These are phyloP conservation scores for Platalea minor DNA, from an alignment of 2,797 vertebrate species.

Conservation along the genomic window DNA sequence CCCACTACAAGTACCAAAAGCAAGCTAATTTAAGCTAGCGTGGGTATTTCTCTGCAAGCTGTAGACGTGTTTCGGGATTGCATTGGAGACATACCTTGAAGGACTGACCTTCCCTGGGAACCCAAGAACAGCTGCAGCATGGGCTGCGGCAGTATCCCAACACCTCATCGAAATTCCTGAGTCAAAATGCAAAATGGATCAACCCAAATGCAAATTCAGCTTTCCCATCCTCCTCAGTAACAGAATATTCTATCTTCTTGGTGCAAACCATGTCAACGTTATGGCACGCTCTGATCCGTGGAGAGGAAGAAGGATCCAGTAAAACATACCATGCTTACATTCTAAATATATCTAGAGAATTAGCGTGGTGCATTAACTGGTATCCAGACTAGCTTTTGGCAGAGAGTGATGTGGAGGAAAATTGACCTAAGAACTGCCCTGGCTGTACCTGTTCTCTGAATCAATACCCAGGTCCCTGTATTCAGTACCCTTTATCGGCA, in stretches of 20 bases:
- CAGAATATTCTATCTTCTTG: background rate
- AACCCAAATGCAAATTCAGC: background rate
- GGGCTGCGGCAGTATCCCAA: background rate
- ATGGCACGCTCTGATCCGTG: background rate
- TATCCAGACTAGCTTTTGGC: background rate
- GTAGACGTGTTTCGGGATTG: background rate
- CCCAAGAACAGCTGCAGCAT: background rate
- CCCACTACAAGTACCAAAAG: background rate
- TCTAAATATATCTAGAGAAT: background rate
- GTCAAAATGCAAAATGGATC: background rate
- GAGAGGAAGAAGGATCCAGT: background rate
- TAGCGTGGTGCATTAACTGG: background rate
- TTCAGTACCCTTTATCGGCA: background rate
- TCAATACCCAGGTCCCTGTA: background rate
- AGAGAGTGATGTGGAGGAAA: background rate
- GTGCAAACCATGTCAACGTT: background rate
- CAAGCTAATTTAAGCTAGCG: background rate
- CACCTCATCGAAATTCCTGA: background rate
- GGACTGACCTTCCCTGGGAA: background rate
- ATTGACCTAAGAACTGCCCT: background rate
- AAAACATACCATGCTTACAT: background rate
- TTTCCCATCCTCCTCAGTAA: background rate
- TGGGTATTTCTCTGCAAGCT: background rate
- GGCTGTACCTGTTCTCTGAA: background rate
- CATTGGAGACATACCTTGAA: background rate